These are phyloP conservation scores for Pegoplata infirma DNA, from an alignment of 2,888 invertebrate species.

Conservation along the genomic window DNA sequence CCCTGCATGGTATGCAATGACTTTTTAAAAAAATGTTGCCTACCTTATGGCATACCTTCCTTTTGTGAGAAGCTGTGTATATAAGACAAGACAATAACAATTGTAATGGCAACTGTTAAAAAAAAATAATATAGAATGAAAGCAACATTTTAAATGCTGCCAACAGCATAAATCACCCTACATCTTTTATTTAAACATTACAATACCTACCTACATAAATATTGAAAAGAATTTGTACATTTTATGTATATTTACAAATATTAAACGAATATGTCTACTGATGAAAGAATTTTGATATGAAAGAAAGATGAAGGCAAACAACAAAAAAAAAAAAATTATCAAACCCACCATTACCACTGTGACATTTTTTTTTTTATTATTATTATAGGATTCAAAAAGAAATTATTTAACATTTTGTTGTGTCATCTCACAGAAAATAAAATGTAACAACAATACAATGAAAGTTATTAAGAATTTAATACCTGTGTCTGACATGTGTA, in stretches of 20 bases:
- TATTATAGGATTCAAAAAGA: neutral
- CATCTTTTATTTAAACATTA: conserved; percentile 40
- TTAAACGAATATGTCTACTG: conserved; percentile 38
- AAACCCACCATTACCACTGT: conserved; percentile 29
- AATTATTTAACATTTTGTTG: conserved; percentile 14
- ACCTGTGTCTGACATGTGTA: conserved; percentile 74
- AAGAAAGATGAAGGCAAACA: conserved; percentile 29
- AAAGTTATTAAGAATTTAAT: conserved; percentile 70
- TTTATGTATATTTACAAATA: too few relatives aligned
- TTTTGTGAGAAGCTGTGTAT: neutral
- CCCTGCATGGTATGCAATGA: too few relatives aligned
- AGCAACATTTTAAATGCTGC: conserved; percentile 55
- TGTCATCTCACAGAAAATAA: too few relatives aligned
- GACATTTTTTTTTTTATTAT: conserved; percentile 19
- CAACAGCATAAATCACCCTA: conserved; percentile 56
- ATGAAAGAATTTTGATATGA: conserved; percentile 53
- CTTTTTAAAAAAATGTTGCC: too few relatives aligned
- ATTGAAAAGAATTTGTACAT: too few relatives aligned
- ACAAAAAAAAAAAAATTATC: conserved; percentile 28
- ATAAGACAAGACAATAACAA: conserved; percentile 13
- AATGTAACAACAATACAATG: conserved; percentile 46
- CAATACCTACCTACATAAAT: too few relatives aligned
- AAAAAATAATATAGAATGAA: conserved; percentile 41
- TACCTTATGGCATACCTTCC: neutral
- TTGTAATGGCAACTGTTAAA: conserved; percentile 28